These are phyloP conservation scores for Mesorhabditis belari DNA, from an alignment of 2,888 invertebrate species.

Conservation along the genomic window DNA sequence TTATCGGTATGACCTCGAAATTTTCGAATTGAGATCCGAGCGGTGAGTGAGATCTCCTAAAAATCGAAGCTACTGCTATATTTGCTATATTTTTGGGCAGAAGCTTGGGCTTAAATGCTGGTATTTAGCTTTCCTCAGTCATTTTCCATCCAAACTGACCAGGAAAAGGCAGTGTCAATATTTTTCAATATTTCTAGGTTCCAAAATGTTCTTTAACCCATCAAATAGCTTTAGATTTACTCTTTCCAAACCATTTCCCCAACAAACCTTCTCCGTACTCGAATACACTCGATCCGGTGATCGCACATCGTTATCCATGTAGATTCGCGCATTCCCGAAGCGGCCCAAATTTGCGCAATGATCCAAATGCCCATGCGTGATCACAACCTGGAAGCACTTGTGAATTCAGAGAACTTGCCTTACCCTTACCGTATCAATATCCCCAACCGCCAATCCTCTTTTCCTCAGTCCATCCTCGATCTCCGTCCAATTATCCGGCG, in stretches of 20 bases:
- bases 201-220: conserved; percentile 3
- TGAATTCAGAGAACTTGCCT: too few relatives aligned
- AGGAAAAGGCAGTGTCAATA: conserved; percentile 10
- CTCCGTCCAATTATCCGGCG: neutral
- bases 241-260: too few relatives aligned
- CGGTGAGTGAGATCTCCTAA: neutral
- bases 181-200: conserved; percentile 6
- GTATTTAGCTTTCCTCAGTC: neutral
- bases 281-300: neutral
- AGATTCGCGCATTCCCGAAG: conserved; percentile 14
- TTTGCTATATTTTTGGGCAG: neutral
- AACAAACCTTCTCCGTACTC: neutral
- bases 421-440: neutral
- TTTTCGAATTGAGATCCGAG: conserved; percentile 7
- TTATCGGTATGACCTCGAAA: conserved; percentile 21
- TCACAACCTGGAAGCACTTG: conserved; percentile 10
- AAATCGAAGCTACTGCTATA: too few relatives aligned
- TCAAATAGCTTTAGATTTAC: too few relatives aligned
- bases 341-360: conserved; percentile 23
- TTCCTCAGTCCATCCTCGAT: neutral
- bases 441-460: neutral
- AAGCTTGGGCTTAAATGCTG: too few relatives aligned
- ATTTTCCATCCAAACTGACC: conserved; percentile 6
- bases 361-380: conserved; percentile 31
- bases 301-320: conserved; percentile 19